Base-by-base conservation (phyloP, 2,888 invertebrate genomes). In the Eupithecia exiguata region DNA sequence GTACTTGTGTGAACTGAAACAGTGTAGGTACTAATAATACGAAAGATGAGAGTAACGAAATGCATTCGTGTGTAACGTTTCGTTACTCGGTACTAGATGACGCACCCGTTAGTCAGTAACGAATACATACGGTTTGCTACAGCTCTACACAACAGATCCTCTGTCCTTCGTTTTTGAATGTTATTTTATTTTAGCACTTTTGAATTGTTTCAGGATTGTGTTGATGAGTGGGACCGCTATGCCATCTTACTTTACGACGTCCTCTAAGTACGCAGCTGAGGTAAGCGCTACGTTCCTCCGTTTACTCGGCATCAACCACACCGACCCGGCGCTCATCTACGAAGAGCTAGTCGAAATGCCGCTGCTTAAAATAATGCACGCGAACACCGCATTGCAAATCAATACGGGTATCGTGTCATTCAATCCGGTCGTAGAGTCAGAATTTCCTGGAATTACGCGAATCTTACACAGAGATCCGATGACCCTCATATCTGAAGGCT, bases 151-250 rank as follows among this genome's bases (percentile, higher is more conserved):
- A 61, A 12, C 14, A 30, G 7, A 49, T 18, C 49, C 49, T 49
- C 7, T 18, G 49, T 2, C 7, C 2, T 49, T 49, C 12, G 14
- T 9, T 49, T 30, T 30, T 25, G 49, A 49, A n/a, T 49, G 3
- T 61, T 25, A 14, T 14, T 5, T 61, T 61, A 12, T 49, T n/a
- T 16, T 16, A 43, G 16, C 43, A 16, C 25, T 12, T 25, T 25
- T 16, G 25, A 10, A 3, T 21, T 6, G 18, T 65, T 40, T 12
- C 21, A 65, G 65, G 21, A 21, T 65, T n/a, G 21, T 65, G 16
- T 25, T 65, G 38, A 65, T 65, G 65, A 65, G 65, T 21, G 74
- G 49, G 7, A 65, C 65, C 5, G 65, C 25, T 9, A 30, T 30
- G 43, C 21, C 21, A 14, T 68, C 36, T 3, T 36, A 36, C 36